A percentile compares a stretch with the other conserved stretches of the same genome.
phyloP scores from a whole-genome alignment of 2,888 invertebrate genomes.

The Trichogramma evanescens region DNA sequence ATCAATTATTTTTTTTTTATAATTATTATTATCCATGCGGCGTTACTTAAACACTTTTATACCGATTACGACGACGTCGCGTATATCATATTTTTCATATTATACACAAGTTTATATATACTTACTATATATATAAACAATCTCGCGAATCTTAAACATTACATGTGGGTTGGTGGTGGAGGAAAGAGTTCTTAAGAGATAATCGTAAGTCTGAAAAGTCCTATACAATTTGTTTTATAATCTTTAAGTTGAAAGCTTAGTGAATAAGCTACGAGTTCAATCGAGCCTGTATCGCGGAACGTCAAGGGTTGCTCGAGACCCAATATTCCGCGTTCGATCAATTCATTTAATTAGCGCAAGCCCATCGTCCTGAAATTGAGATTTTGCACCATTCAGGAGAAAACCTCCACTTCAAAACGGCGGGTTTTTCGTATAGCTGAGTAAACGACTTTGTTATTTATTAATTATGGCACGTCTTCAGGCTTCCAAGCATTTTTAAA shows the following conservation, averaged over 20 bases:
- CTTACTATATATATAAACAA: conserved; percentile 12
- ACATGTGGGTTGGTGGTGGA: conserved; percentile 8
- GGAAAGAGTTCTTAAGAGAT: conserved; percentile 22
- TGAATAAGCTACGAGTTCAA: conserved; percentile 21
- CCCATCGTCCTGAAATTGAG: too few species aligned
- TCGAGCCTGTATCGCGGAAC: conserved; percentile 32
- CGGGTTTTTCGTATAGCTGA: too few species aligned
- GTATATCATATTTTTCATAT: conserved; percentile 5
- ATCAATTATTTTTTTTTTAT: conserved; percentile 6
- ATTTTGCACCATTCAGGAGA: too few species aligned
- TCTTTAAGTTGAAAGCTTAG: background rate
- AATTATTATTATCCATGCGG: conserved; percentile 9
- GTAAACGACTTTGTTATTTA: conserved; percentile 8
- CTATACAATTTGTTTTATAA: conserved; percentile 18
- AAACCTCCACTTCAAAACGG: too few species aligned
- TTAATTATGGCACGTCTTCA: conserved; percentile 43
- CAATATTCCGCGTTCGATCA: conserved; percentile 21
- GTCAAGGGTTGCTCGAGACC: conserved; percentile 24
- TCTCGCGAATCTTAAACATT: conserved; percentile 19
- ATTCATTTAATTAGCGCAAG: background rate
- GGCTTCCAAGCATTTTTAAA: conserved; percentile 20
- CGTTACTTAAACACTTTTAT: background rate
- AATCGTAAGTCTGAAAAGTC: conserved; percentile 34
- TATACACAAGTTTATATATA: conserved; percentile 19
- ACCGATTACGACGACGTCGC: conserved; percentile 16